These are phyloP conservation scores for Echiichthys vipera DNA, from an alignment of 2,797 vertebrate species.

Conservation along the genomic window DNA sequence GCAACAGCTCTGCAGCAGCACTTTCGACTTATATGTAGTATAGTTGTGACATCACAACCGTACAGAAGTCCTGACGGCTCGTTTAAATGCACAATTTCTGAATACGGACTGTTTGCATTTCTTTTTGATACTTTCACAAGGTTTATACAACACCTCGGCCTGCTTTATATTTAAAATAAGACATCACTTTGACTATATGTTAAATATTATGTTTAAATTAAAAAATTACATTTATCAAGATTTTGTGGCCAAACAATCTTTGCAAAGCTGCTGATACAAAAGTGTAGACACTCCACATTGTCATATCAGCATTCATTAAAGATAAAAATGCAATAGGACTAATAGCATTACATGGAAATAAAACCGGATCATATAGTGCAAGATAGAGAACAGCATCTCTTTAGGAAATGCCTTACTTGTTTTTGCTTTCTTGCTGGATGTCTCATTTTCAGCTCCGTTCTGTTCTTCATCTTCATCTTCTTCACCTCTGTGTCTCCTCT, in stretches of 20 bases:
- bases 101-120: too few species aligned
- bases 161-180: too few species aligned
- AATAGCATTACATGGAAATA: background rate
- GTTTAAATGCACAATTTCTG: too few species aligned
- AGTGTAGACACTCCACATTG: background rate
- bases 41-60: too few species aligned
- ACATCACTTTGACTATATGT: too few species aligned
- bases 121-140: too few species aligned
- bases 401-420: slow-evolving; percentile 38
- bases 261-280: background rate
- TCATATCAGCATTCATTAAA: background rate
- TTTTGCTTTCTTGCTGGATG: slow-evolving; percentile 74
- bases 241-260: background rate
- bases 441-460: slow-evolving; percentile 33
- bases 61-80: too few species aligned
- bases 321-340: background rate
- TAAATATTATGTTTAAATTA: background rate
- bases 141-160: too few species aligned
- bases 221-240: too few species aligned
- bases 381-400: background rate
- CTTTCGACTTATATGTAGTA: too few species aligned
- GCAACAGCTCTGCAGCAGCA: too few species aligned
- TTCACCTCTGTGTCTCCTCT: slow-evolving; percentile 61
- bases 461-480: slow-evolving; percentile 42
- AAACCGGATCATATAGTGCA: background rate